Evolutionary conservation across 2,888 invertebrate genomes (phyloP), one percentile per base, ranked within the genome.

Genomic region (Arge pagana): DNA sequence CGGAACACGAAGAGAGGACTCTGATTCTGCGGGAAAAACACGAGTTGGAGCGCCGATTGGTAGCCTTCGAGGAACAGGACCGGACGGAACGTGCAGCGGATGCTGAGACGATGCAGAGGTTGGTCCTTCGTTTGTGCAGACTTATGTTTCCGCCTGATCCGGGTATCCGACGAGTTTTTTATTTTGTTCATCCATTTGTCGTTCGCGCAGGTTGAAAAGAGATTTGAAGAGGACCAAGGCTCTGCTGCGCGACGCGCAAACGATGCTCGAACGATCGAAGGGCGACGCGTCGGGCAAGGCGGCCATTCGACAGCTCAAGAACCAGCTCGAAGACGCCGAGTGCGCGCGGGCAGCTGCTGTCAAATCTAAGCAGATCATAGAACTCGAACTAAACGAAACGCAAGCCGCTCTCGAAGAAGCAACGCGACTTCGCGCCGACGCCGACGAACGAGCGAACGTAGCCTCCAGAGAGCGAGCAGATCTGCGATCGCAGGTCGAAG

Each of bases 1-100:
- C 89, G 62, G 96, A 96, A 75, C 95, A 96, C 74, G 90, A 94
- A 56, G 95, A 96, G 75, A 84, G 96, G 30, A 93, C 94, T 28
- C 77, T 88, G 54, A 79, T 96, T 39, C 78, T 94, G 28, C 84
- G 94, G 8, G 95, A 96, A 70, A 91, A 95, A 54, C 93, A 96
- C 72, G 94, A 96, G 67, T 77, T 96, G 53, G 97, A 97, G 77
- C 82, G 94, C 3, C 84, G 94, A 7, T 79, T 96, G 11, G 86
- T 90, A 11, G 85, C 90, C 18, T 80, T 90, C 16, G 88, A 90
- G 62, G 91, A 93, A 68, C 80, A 86, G 36, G 89, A 89, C 58
- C 82, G 90, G 24, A 83, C 85, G 0, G 88, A 88, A 65, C 81
- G 85, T 13, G 86, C 84, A 45, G 85, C 85, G 16, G 89, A 89